These are phyloP conservation scores for Nothobranchius kuhntae DNA, from an alignment of 2,113 vertebrate genomes.

Conservation along the genomic window DNA sequence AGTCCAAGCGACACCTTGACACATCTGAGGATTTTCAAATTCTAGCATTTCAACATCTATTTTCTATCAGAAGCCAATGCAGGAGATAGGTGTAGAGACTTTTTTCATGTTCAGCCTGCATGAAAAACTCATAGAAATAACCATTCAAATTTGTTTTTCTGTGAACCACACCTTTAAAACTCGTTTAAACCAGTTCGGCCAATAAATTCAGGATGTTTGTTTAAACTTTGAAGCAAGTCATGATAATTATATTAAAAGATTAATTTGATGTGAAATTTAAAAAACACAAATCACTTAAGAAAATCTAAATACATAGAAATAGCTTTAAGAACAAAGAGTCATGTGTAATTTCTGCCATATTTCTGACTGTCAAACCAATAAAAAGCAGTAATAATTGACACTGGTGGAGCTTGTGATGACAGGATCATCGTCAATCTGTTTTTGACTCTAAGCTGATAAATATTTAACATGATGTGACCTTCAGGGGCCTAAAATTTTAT, in stretches of 20 bases:
- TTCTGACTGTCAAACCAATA: conserved; percentile 34
- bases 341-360: neutral
- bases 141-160: too few relatives aligned
- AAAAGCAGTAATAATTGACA: conserved; percentile 30
- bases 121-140: too few relatives aligned
- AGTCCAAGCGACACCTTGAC: too few relatives aligned
- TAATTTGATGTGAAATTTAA: conserved; percentile 57
- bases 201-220: conserved; percentile 22
- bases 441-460: conserved; percentile 5
- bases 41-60: too few relatives aligned
- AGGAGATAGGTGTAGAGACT: too few relatives aligned
- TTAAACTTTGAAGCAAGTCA: conserved; percentile 23
- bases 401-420: conserved; percentile 11
- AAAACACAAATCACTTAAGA: conserved; percentile 41
- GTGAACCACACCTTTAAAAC: conserved; percentile 8
- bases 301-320: conserved; percentile 15
- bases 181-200: conserved; percentile 38
- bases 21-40: too few relatives aligned
- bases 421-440: conserved; percentile 19
- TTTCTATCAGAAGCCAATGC: too few relatives aligned
- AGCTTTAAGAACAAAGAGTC: conserved; percentile 2
- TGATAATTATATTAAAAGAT: conserved; percentile 45
- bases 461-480: conserved; percentile 36
- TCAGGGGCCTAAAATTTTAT: conserved; percentile 22
- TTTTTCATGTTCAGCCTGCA: too few relatives aligned